A percentile compares a stretch with the other conserved stretches of the same genome.
Evolutionary conservation across 2,113 vertebrate species (phyloP).

Genomic region (Pyxicephalus adspersus): DNA sequence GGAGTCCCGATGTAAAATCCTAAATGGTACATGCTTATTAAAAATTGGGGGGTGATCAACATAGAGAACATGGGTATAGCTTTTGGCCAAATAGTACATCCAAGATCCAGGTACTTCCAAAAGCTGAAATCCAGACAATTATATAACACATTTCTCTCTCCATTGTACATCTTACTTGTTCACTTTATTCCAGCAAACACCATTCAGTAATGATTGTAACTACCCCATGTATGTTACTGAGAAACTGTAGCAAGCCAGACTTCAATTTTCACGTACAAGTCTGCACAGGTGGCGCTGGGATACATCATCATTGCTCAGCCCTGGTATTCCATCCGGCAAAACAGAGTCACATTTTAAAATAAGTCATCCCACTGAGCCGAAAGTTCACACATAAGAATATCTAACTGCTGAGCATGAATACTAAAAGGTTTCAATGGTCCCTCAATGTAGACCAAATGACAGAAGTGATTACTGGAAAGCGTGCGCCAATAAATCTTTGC

Average conservation of each 20-base stretch:
- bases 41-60: too few relatives aligned
- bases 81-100: too few relatives aligned
- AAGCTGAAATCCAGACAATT: too few relatives aligned
- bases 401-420: neutral
- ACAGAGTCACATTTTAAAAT: conserved; percentile 46
- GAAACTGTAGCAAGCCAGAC: neutral
- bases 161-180: too few relatives aligned
- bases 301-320: neutral
- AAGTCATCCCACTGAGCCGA: conserved; percentile 22
- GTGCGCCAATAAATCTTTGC: conserved; percentile 46
- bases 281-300: neutral
- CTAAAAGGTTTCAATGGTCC: neutral
- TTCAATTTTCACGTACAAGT: conserved; percentile 31
- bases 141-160: too few relatives aligned
- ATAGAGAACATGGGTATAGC: too few relatives aligned
- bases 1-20: too few relatives aligned
- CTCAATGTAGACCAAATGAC: neutral
- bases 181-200: too few relatives aligned
- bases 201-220: too few relatives aligned
- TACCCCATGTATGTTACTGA: neutral
- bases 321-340: conserved; percentile 22
- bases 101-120: too few relatives aligned
- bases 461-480: conserved; percentile 46
- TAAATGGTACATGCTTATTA: too few relatives aligned
- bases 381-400: conserved; percentile 50